Conservation (phyloP, 2,113 vertebrate species). For the Mesoclemmys tuberculata region DNA sequence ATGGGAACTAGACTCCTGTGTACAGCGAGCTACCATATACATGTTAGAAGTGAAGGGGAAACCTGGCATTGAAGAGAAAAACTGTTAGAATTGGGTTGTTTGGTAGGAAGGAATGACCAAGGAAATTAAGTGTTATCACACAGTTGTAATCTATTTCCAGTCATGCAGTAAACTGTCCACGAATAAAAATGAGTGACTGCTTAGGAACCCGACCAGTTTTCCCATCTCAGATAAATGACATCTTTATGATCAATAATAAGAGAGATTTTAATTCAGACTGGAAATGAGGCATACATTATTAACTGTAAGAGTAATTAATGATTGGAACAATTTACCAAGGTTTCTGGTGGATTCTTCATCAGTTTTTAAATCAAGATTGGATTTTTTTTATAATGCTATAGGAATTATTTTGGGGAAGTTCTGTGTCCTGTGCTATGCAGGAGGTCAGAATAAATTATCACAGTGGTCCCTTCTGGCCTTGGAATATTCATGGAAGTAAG, state of each 20-base stretch:
- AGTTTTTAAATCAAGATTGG: background rate
- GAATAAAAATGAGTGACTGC: background rate
- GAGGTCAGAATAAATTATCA: background rate
- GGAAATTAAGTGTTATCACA: background rate
- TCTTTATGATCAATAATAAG: background rate
- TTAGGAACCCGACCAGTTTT: background rate
- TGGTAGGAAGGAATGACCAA: background rate
- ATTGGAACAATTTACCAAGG: background rate
- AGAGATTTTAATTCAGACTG: background rate
- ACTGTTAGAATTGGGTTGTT: background rate
- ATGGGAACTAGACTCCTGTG: accelerated
- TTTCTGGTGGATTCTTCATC: background rate
- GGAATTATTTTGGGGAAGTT: background rate
- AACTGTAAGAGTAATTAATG: background rate
- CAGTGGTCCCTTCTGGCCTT: background rate
- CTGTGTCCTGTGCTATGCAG: background rate
- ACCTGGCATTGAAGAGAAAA: background rate
- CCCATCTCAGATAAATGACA: background rate
- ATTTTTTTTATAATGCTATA: background rate
- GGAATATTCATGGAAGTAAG: background rate
- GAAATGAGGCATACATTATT: background rate
- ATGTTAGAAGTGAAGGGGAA: background rate
- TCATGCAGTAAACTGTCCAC: background rate
- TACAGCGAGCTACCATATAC: background rate
- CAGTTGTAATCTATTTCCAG: background rate